phyloP scores from a whole-genome alignment of 1,140 invertebrate genomes.

The Procambarus clarkii region DNA sequence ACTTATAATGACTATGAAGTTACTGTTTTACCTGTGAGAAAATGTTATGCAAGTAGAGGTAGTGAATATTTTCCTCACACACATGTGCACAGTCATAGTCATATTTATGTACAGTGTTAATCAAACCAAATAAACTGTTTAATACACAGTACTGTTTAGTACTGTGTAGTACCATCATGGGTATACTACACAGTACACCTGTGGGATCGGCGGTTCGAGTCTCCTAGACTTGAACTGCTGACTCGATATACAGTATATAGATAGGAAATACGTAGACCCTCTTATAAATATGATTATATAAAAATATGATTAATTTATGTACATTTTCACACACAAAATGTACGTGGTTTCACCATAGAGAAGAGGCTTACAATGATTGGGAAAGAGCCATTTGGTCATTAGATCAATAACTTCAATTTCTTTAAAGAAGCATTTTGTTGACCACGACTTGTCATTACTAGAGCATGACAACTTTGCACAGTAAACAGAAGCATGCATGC shows the following conservation, averaged over 20 bases:
- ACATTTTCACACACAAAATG: not conserved
- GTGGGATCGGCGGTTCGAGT: no score
- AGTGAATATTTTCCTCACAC: not conserved
- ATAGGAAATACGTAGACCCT: not conserved
- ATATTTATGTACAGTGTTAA: no score
- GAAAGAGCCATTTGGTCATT: not conserved
- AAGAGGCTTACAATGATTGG: not conserved
- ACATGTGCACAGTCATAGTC: not conserved
- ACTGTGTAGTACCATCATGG: no score
- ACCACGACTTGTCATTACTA: not conserved
- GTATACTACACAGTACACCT: no score
- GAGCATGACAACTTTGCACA: not conserved
- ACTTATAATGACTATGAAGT: not conserved
- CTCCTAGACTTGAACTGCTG: no score
- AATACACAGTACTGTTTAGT: not conserved
- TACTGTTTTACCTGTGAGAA: not conserved
- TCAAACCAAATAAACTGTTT: not conserved
- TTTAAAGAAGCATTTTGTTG: not conserved
- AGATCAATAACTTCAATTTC: not conserved
- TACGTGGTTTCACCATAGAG: not conserved
- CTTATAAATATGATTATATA: not conserved
- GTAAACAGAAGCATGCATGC: not conserved
- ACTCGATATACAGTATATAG: no score
- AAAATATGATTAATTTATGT: conserved; percentile 2
- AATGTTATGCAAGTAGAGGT: not conserved